phyloP scores from a whole-genome alignment of 92 coral and sea anemone genomes.

The Scolanthus callimorphus region DNA sequence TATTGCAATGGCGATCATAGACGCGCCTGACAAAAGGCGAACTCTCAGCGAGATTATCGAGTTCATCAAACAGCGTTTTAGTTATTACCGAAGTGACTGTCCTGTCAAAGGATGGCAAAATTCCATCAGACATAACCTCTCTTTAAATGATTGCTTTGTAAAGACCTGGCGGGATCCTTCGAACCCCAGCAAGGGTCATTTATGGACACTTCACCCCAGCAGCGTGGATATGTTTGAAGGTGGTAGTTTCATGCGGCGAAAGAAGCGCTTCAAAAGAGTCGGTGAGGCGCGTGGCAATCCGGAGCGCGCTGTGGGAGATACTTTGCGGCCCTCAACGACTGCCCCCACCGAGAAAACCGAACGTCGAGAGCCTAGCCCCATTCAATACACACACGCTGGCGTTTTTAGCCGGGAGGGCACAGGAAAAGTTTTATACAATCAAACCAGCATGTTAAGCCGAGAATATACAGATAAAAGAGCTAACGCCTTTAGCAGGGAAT shows the following conservation, averaged over 20 bases:
- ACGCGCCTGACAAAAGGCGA: constrained; percentile 59
- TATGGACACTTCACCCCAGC: constrained; percentile 81
- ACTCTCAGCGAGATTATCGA: constrained; percentile 80
- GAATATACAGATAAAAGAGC: no score
- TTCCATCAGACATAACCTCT: constrained; percentile 89
- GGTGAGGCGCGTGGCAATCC: background rate
- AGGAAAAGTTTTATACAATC: no score
- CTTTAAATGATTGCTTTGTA: constrained; percentile 89
- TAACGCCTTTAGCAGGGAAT: no score
- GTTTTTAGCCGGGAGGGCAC: no score
- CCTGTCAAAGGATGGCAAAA: constrained; percentile 91
- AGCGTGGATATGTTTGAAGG: constrained; percentile 83
- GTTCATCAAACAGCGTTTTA: constrained; percentile 55
- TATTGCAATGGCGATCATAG: constrained; percentile 82
- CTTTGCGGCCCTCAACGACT: background rate
- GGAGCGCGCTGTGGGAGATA: background rate
- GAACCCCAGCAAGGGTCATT: constrained; percentile 75
- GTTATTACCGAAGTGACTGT: constrained; percentile 59
- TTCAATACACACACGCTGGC: no score
- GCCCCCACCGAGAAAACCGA: background rate
- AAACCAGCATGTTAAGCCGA: no score
- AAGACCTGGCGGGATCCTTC: constrained; percentile 70
- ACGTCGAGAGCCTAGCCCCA: constrained; percentile 3
- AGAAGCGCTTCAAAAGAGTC: constrained; percentile 58
- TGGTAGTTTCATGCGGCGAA: constrained; percentile 86